Conservation (phyloP, 2,113 vertebrate species). For the Peromyscus californicus region DNA sequence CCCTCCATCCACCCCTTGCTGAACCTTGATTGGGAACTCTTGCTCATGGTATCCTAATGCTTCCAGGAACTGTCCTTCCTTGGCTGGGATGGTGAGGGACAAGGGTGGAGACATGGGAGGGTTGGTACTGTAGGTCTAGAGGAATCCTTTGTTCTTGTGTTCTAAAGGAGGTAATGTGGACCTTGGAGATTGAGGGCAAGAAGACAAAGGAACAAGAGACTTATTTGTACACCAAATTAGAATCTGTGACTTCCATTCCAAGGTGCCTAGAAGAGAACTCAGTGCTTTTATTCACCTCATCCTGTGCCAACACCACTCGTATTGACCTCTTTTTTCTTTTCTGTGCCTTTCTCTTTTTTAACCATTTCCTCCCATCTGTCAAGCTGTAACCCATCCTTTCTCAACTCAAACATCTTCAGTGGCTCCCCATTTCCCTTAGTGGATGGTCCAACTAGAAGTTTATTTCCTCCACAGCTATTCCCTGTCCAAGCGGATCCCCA, state of each 20-base stretch:
- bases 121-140: neutral
- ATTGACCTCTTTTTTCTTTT: neutral
- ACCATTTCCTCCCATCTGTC: neutral
- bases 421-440: neutral
- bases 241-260: neutral
- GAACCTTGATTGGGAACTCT: neutral
- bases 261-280: neutral
- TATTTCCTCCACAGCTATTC: neutral
- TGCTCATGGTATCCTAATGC: neutral
- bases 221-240: neutral
- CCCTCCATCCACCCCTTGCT: neutral
- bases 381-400: neutral
- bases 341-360: neutral
- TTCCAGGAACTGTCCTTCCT: neutral
- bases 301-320: neutral
- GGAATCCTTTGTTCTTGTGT: neutral
- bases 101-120: neutral
- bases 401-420: neutral
- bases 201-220: neutral
- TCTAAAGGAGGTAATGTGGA: constrained; percentile 42
- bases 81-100: neutral
- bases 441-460: neutral
- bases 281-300: neutral
- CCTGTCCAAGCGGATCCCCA: neutral
- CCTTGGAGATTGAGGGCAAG: neutral